Base-by-base conservation (phyloP, 2,113 vertebrate genomes). In the Brevimyrus niger region DNA sequence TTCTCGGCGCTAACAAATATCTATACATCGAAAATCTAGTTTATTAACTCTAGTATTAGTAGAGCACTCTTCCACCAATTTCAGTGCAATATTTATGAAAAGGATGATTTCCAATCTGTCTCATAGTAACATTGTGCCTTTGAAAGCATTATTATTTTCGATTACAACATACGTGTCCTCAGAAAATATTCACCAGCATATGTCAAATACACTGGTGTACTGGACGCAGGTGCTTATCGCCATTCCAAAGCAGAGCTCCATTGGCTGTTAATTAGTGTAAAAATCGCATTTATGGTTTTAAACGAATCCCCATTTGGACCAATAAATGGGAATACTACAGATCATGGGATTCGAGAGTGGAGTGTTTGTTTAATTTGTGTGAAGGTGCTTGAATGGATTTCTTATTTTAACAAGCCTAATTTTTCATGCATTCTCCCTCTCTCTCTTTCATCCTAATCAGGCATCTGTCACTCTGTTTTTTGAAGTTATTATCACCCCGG, bases 391-490 rank as follows among this genome's bases (percentile, higher is more conserved):
- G 97, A 97, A 97, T 97, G 97, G 97, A 97, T 97, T 97, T 97
- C 96, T 97, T 95, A 98, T 97, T 97, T 97, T 97, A 98, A 98
- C 97, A 97, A 97, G 97, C 97, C 95, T 98, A 95, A 96, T 97
- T 97, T 97, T 97, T 97, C 96, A 97, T 97, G 96, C 95, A 92
- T 95, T 86, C 83, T 90, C 85, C 85, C 89, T 90, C 89, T 90
- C 76, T 90, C 96, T 96, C 97, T 96, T 97, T 97, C 96, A 97
- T 97, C 97, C 97, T 98, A 98, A 99, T 99, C 98, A 99, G 97
- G 97, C 98, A 99, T 99, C 98, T 98, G 98, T 98, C 97, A 98
- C 98, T 98, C 97, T 97, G 94, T 95, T 99, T 97, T 99, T 99
- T 98, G 97, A 98, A 98, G 98, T 99, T 99, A 99, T 99, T 99